phyloP scores from a whole-genome alignment of 2,888 invertebrate species.

The Candidula unifasciata region DNA sequence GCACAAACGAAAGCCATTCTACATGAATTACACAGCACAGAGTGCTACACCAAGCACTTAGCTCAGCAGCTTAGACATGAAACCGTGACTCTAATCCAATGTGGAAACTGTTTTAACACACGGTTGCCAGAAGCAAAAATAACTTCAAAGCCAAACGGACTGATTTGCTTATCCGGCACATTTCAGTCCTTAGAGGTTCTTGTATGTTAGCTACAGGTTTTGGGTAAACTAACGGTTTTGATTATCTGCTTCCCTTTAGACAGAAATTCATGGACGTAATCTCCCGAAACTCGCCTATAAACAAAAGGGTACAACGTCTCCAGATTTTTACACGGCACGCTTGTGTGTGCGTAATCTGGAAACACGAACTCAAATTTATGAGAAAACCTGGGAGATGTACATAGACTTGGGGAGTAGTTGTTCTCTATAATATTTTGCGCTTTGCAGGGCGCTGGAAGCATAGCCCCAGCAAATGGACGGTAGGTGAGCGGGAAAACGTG shows the following conservation, averaged over 20 bases:
- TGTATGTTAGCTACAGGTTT: background rate
- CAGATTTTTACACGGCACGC: conserved; percentile 45
- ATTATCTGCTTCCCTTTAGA: background rate
- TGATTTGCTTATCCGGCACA: no score
- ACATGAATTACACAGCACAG: no score
- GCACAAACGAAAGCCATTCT: no score
- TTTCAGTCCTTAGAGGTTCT: background rate
- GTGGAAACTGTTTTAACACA: no score
- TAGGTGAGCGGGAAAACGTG: conserved; percentile 55
- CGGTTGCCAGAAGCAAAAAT: background rate
- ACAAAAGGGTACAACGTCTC: conserved; percentile 48
- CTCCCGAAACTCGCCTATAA: background rate
- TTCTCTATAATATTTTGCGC: conserved; percentile 36
- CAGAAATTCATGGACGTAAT: background rate
- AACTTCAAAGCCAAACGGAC: no score
- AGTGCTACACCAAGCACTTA: no score
- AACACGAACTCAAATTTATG: conserved; percentile 47
- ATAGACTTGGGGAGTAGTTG: conserved; percentile 53
- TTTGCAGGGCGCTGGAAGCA: conserved; percentile 56
- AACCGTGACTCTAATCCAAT: no score
- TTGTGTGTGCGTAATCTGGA: background rate
- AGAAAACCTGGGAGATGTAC: conserved; percentile 37
- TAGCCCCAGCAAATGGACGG: conserved; percentile 55
- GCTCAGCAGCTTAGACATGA: no score
- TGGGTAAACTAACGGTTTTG: background rate